phyloP scores from a whole-genome alignment of 2,113 vertebrate species.

The Pontoporia blainvillei region DNA sequence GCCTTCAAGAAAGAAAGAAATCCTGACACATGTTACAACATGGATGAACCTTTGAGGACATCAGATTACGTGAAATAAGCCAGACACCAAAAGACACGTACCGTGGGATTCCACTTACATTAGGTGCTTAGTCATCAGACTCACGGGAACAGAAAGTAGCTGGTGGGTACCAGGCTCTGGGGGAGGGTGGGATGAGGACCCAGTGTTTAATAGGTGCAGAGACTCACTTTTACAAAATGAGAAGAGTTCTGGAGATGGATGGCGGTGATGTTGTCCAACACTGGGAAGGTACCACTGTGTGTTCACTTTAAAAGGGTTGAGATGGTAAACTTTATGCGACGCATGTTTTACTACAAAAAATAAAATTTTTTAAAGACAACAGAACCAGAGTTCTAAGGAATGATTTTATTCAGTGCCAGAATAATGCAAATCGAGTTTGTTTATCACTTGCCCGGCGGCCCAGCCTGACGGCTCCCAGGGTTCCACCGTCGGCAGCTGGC shows the following conservation, averaged over 20 bases:
- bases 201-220: too few relatives aligned
- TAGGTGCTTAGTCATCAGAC: too few relatives aligned
- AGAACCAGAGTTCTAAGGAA: background rate
- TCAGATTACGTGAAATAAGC: too few relatives aligned
- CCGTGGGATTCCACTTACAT: too few relatives aligned
- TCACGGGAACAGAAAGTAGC: too few relatives aligned
- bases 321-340: background rate
- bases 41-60: too few relatives aligned
- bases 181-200: too few relatives aligned
- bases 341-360: background rate
- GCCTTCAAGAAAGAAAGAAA: background rate
- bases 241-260: rapidly evolving
- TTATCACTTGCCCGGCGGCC: background rate
- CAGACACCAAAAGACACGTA: too few relatives aligned
- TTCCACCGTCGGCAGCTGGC: background rate
- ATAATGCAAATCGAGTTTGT: background rate
- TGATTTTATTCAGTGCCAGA: background rate
- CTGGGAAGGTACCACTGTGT: too few relatives aligned
- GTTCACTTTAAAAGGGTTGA: background rate
- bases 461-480: background rate
- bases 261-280: rapidly evolving
- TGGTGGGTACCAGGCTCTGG: background rate
- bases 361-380: background rate
- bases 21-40: too few relatives aligned
- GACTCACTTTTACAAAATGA: too few relatives aligned